Conservation (phyloP, 2,113 vertebrate genomes). For the Hypomesus transpacificus region DNA sequence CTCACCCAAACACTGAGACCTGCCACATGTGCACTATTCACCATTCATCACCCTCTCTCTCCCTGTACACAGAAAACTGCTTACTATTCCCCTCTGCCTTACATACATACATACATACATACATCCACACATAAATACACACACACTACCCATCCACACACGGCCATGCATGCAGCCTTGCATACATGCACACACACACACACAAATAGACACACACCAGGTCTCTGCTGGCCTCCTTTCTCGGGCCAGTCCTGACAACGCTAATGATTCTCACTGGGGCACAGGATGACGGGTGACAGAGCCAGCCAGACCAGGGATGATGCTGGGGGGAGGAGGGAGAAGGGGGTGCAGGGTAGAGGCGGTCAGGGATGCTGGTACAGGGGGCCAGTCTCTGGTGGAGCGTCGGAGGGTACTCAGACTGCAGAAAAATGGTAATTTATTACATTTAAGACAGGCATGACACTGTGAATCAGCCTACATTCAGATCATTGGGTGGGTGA, state of each 20-base stretch:
- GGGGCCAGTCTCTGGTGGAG: conserved; percentile 38
- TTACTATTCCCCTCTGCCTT: not conserved
- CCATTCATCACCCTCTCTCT: conserved; percentile 3
- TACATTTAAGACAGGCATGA: conserved; percentile 65
- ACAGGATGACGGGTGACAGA: conserved; percentile 58
- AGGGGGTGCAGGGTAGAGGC: not conserved
- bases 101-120: conserved; percentile 3
- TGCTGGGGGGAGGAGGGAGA: conserved; percentile 3
- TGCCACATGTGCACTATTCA: conserved; percentile 11
- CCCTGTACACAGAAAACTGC: not conserved
- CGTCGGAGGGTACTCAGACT: conserved; percentile 45
- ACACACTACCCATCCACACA: not conserved
- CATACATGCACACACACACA: not conserved
- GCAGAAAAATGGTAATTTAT: conserved; percentile 60
- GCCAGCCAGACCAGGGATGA: conserved; percentile 43
- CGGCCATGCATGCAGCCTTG: not conserved
- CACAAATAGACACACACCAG: conserved; percentile 17
- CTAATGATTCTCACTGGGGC: conserved; percentile 59
- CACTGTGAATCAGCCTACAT: conserved; percentile 65
- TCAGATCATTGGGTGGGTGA: conserved; percentile 55
- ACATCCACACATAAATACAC: not conserved
- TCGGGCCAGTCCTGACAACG: conserved; percentile 54
- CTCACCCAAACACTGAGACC: conserved; percentile 6
- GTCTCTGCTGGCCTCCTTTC: conserved; percentile 50
- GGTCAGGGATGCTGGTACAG: conserved; percentile 9